Conservation (phyloP, 2,113 vertebrate genomes). For the Ursus arctos region DNA sequence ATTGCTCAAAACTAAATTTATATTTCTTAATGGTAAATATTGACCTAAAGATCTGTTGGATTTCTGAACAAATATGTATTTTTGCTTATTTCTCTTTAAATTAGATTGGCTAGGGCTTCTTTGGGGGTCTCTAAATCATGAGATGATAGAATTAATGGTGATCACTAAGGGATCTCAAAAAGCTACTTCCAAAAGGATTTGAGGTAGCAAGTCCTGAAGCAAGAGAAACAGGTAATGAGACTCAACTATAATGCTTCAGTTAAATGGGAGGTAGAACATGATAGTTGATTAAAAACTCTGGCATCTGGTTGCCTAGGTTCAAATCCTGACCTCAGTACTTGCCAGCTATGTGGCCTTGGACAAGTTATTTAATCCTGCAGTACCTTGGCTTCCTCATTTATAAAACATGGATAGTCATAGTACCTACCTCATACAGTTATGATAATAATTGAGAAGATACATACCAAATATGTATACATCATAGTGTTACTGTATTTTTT, state of each 20-base stretch:
- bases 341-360: not conserved
- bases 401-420: not conserved
- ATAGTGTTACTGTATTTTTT: not conserved
- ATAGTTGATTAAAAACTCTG: not conserved
- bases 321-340: not conserved
- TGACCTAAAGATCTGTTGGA: not conserved
- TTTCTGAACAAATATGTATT: not conserved
- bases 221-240: not conserved
- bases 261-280: not conserved
- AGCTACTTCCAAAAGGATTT: not conserved
- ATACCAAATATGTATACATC: not conserved
- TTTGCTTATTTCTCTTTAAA: constrained; percentile 17
- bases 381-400: not conserved
- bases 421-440: not conserved
- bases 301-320: not conserved
- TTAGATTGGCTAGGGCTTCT: not conserved
- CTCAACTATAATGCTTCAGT: not conserved
- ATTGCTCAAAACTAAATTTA: constrained; percentile 17
- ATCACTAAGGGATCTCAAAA: constrained; percentile 3
- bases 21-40: constrained; percentile 33
- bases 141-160: not conserved
- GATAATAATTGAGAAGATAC: constrained; percentile 3
- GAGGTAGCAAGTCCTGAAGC: not conserved
- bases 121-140: not conserved
- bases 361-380: not conserved